These are phyloP conservation scores for Sisor rabdophorus DNA, from an alignment of 2,113 vertebrate species.

Conservation along the genomic window DNA sequence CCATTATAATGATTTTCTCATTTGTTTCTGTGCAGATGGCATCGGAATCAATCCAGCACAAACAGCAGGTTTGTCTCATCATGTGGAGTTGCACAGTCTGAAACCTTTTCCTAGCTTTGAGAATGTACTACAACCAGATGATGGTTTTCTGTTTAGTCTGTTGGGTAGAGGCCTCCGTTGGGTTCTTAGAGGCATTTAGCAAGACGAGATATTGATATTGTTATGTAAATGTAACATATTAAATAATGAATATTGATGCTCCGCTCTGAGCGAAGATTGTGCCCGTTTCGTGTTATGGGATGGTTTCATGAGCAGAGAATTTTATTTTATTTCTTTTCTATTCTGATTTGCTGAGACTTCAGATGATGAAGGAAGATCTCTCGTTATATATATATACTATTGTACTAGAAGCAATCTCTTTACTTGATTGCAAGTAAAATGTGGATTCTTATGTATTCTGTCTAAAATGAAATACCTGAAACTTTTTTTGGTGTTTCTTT, in stretches of 20 bases:
- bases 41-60: conserved; percentile 77
- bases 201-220: conserved; percentile 26
- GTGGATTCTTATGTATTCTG: neutral
- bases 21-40: conserved; percentile 62
- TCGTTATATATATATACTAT: no score
- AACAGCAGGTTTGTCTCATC: conserved; percentile 64
- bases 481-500: neutral
- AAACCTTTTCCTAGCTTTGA: conserved; percentile 10
- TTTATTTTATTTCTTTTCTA: conserved; percentile 7
- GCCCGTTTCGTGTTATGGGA: conserved; percentile 12
- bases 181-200: conserved; percentile 20
- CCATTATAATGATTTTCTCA: neutral
- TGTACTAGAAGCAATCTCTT: neutral
- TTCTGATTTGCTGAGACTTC: neutral
- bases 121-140: conserved; percentile 21
- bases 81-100: neutral
- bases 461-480: neutral
- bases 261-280: conserved; percentile 4
- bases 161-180: conserved; percentile 5
- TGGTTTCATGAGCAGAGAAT: conserved; percentile 12
- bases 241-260: conserved; percentile 49
- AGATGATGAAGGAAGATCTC: no score
- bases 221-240: conserved; percentile 45
- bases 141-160: conserved; percentile 9
- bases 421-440: neutral